phyloP scores from a whole-genome alignment of 37 sponge, comb jelly and placozoan genomes.

The Theonella swinhoei region DNA sequence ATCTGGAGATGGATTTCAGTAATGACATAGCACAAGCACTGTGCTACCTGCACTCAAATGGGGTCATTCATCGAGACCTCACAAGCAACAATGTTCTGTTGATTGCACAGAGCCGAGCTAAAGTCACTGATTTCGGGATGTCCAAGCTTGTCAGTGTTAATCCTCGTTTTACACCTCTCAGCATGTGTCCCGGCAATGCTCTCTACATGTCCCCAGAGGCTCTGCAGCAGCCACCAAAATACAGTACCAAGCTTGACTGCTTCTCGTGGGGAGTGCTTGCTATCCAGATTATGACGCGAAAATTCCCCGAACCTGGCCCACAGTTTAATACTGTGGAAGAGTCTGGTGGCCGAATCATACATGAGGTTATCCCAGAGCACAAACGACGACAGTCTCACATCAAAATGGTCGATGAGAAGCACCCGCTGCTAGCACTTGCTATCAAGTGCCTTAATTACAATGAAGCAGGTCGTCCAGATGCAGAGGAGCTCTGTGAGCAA shows the following conservation, averaged over 20 bases:
- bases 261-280: neutral
- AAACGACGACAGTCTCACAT: neutral
- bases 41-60: slow-evolving; percentile 15
- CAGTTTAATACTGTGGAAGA: neutral
- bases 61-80: slow-evolving; percentile 26
- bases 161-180: neutral
- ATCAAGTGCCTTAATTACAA: neutral
- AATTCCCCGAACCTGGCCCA: neutral
- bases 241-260: neutral
- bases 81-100: slow-evolving; percentile 36
- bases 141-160: neutral
- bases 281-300: neutral
- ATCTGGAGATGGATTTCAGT: slow-evolving; percentile 3
- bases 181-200: neutral
- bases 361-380: neutral
- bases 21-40: slow-evolving; percentile 25
- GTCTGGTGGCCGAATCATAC: neutral
- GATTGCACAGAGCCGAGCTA: neutral
- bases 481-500: neutral
- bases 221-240: neutral
- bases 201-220: neutral
- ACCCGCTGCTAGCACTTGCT: neutral
- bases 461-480: neutral
- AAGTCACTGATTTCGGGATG: slow-evolving; percentile 38
- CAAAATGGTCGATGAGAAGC: neutral